Evolutionary conservation across 2,113 vertebrate genomes (phyloP).

Genomic region (Tor tambroides): DNA sequence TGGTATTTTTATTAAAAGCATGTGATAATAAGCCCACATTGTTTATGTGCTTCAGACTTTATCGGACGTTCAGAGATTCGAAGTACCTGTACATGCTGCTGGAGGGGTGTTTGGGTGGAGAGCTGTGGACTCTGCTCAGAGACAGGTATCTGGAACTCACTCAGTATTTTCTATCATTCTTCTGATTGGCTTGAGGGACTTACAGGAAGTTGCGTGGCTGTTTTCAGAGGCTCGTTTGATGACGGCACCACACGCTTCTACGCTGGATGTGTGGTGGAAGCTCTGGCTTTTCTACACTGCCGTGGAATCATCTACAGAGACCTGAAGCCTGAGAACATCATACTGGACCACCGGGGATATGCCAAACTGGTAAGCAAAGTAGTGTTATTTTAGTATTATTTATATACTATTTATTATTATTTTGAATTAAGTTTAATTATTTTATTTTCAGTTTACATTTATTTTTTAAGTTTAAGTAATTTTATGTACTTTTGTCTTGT

Average conservation of each 20-base stretch:
- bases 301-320: constrained; percentile 77
- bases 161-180: background rate
- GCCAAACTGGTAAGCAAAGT: constrained; percentile 68
- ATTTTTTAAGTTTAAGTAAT: no score
- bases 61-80: constrained; percentile 73
- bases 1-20: background rate
- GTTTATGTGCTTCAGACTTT: constrained; percentile 65
- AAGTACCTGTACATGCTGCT: constrained; percentile 80
- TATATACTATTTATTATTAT: background rate
- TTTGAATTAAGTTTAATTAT: background rate
- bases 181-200: background rate
- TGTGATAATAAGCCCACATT: background rate
- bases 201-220: background rate
- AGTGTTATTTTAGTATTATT: background rate
- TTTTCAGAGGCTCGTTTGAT: constrained; percentile 71
- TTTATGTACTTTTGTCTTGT: no score
- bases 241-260: constrained; percentile 74
- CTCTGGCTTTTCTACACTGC: constrained; percentile 71
- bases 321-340: constrained; percentile 78
- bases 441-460: no score
- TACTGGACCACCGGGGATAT: constrained; percentile 73
- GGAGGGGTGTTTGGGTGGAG: constrained; percentile 76
- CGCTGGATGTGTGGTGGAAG: constrained; percentile 74
- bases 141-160: constrained; percentile 64
- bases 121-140: constrained; percentile 75